These are phyloP conservation scores for Onychomys torridus DNA, from an alignment of 2,797 vertebrate genomes.

Conservation along the genomic window DNA sequence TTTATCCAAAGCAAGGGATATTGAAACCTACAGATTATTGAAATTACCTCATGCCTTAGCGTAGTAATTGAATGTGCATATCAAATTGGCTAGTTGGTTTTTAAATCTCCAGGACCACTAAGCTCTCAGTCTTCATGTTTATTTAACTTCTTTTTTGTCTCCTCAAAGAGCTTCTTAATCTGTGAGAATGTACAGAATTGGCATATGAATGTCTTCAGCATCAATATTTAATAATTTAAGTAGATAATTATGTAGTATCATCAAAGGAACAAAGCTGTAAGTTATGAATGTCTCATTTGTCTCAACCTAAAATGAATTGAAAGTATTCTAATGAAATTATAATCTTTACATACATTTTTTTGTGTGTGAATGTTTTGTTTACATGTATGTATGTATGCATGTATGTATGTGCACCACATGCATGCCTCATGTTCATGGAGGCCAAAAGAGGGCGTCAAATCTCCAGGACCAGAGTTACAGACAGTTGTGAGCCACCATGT, in stretches of 20 bases:
- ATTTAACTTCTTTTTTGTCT: constrained; percentile 91
- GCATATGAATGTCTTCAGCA: constrained; percentile 29
- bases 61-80: constrained; percentile 84
- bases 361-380: not conserved
- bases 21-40: not conserved
- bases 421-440: not conserved
- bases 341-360: not conserved
- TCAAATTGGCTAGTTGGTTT: constrained; percentile 85
- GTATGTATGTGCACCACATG: not conserved
- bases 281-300: not conserved
- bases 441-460: not conserved
- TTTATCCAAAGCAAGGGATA: constrained; percentile 30
- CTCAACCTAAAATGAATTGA: not conserved
- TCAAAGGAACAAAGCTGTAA: constrained; percentile 42
- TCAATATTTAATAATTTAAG: constrained; percentile 24
- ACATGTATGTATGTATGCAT: not conserved
- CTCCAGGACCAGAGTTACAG: not conserved
- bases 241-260: constrained; percentile 16
- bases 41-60: constrained; percentile 91
- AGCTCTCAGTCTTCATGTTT: constrained; percentile 88
- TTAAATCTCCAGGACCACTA: constrained; percentile 86
- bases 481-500: not conserved
- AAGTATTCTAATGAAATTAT: constrained; percentile 14
- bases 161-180: constrained; percentile 92
- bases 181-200: constrained; percentile 80